These are phyloP conservation scores for Sander vitreus DNA, from an alignment of 2,113 vertebrate species.

Conservation along the genomic window DNA sequence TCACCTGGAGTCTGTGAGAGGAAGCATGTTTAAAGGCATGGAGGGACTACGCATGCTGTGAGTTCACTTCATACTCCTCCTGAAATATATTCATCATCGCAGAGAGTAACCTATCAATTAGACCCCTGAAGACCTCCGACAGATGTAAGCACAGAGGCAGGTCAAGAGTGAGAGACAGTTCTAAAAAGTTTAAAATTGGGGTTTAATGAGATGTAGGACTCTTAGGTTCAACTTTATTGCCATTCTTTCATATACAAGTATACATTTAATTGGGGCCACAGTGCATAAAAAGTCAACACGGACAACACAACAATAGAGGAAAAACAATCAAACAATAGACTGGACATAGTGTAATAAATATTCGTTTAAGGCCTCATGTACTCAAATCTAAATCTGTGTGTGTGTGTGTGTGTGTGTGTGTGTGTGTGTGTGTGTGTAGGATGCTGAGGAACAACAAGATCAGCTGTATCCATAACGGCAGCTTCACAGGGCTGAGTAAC, in stretches of 20 bases:
- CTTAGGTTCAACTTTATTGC: neutral
- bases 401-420: neutral
- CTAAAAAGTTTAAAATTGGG: neutral
- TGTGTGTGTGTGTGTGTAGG: slow-evolving; percentile 75
- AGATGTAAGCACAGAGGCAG: neutral
- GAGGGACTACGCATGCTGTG: slow-evolving; percentile 94
- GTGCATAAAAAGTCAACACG: too few relatives aligned
- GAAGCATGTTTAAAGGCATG: slow-evolving; percentile 94
- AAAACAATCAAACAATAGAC: neutral
- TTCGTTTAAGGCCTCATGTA: too few relatives aligned
- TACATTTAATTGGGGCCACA: too few relatives aligned
- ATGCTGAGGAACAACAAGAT: slow-evolving; percentile 98
- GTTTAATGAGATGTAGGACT: neutral
- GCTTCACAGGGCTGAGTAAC: slow-evolving; percentile 93
- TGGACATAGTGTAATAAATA: neutral
- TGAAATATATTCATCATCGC: too few relatives aligned
- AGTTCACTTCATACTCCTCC: slow-evolving; percentile 77
- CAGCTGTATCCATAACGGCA: slow-evolving; percentile 95
- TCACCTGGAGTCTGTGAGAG: slow-evolving; percentile 92
- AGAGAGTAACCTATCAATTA: neutral
- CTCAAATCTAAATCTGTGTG: slow-evolving; percentile 2
- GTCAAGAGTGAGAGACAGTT: neutral
- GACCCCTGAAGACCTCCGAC: neutral
- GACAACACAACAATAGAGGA: neutral
- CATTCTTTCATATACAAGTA: neutral